A percentile compares a stretch with the other conserved stretches of the same genome.
Conservation (phyloP, 2,797 vertebrate species). For the Arnoldichthys spilopterus region DNA sequence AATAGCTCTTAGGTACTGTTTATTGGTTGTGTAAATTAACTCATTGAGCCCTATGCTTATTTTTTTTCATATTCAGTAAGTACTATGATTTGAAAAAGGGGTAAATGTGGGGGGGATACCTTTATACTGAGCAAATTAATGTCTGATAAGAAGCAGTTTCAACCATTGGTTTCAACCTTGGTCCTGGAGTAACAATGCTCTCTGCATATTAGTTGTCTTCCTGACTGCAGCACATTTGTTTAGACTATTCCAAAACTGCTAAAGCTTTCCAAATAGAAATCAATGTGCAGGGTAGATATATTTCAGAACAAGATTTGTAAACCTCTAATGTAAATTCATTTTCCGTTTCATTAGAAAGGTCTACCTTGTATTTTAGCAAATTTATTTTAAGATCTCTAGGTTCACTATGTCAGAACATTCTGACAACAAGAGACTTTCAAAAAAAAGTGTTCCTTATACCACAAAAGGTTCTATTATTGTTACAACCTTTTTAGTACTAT, state of each 20-base stretch:
- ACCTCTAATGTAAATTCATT: neutral
- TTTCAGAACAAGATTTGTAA: neutral
- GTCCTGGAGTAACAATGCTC: neutral
- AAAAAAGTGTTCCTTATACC: too few relatives aligned
- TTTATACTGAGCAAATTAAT: neutral
- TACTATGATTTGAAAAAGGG: neutral
- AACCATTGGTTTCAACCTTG: neutral
- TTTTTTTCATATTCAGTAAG: neutral
- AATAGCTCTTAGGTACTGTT: neutral
- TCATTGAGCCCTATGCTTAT: neutral
- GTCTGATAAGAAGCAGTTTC: neutral
- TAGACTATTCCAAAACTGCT: too few relatives aligned
- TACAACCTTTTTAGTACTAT: too few relatives aligned
- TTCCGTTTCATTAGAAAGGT: neutral
- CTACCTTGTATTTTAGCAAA: neutral
- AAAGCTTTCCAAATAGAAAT: neutral
- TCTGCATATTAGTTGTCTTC: too few relatives aligned
- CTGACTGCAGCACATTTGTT: too few relatives aligned
- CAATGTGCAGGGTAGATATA: neutral
- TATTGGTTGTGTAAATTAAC: neutral
- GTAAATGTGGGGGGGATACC: neutral
- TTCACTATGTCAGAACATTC: neutral
- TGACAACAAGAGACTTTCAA: too few relatives aligned
- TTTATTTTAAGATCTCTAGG: neutral
- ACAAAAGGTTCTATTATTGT: too few relatives aligned